These are phyloP conservation scores for Drosophila nr. perissopoda DNA, from an alignment of 2,888 invertebrate genomes.

Conservation along the genomic window DNA sequence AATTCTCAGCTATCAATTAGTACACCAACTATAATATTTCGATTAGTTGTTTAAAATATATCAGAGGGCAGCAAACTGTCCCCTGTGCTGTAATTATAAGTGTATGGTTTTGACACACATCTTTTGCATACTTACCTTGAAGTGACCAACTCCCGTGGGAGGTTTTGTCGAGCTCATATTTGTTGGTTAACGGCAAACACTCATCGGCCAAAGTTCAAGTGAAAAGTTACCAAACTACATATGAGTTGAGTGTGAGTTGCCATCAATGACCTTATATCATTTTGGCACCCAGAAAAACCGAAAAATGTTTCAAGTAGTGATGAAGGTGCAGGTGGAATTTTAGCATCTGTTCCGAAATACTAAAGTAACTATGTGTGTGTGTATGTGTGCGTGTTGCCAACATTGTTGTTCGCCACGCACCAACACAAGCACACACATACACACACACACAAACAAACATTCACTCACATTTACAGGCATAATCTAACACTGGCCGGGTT, in stretches of 20 bases:
- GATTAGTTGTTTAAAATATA: not conserved
- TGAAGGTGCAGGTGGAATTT: constrained; percentile 9
- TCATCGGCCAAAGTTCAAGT: constrained; percentile 28
- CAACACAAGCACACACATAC: not conserved
- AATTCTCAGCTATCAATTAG: not conserved
- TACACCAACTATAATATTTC: no score
- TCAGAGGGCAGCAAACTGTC: not conserved
- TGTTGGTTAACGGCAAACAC: constrained; percentile 11
- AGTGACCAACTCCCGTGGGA: not conserved
- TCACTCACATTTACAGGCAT: constrained; percentile 6
- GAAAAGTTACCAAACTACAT: constrained; percentile 27
- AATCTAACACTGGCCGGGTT: constrained; percentile 43
- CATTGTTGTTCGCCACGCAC: constrained; percentile 55
- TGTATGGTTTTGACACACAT: not conserved
- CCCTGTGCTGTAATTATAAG: constrained; percentile 1
- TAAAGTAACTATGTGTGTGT: constrained; percentile 48
- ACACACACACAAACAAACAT: not conserved
- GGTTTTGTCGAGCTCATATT: constrained; percentile 4
- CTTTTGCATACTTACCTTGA: constrained; percentile 8
- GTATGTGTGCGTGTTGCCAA: constrained; percentile 30
- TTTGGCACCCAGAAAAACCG: constrained; percentile 14
- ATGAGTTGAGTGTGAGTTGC: not conserved
- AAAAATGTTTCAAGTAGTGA: constrained; percentile 17
- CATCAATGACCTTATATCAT: constrained; percentile 38
- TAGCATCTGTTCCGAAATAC: constrained; percentile 33